These are phyloP conservation scores for Bombus breviceps DNA, from an alignment of 1,140 invertebrate species.

Conservation along the genomic window DNA sequence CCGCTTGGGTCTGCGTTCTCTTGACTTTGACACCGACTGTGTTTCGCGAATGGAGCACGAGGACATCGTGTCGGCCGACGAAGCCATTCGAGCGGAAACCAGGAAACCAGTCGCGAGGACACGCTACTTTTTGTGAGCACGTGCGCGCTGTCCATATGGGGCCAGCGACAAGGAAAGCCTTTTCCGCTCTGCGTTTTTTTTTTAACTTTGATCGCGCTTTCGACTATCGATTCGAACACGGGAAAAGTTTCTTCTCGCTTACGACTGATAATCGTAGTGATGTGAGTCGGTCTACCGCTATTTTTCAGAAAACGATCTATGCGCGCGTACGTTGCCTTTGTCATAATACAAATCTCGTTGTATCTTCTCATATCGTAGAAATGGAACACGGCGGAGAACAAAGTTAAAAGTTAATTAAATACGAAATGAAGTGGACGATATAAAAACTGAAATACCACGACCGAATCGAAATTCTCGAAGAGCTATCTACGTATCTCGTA, in stretches of 20 bases:
- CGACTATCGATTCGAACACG: not conserved
- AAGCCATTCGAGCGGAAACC: constrained; percentile 79
- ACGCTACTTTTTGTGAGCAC: constrained; percentile 46
- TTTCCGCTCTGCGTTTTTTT: not conserved
- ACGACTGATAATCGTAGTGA: not conserved
- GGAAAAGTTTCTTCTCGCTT: not conserved
- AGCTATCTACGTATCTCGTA: too few relatives aligned
- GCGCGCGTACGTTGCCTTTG: too few relatives aligned
- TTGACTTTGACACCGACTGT: constrained; percentile 73
- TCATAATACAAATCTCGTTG: not conserved
- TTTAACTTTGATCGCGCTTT: not conserved
- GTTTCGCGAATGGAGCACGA: constrained; percentile 71
- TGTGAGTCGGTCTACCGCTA: not conserved
- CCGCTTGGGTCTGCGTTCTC: constrained; percentile 54
- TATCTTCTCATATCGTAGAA: not conserved
- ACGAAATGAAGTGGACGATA: not conserved
- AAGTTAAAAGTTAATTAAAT: too few relatives aligned
- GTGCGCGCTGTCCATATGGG: not conserved
- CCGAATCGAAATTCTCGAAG: too few relatives aligned
- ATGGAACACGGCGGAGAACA: too few relatives aligned
- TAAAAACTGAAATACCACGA: not conserved
- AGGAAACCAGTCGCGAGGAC: constrained; percentile 72
- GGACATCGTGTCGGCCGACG: constrained; percentile 59
- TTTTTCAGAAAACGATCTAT: not conserved
- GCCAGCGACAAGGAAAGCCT: constrained; percentile 10